Evolutionary conservation across 2,797 vertebrate species (phyloP), one percentile per base, ranked within the genome.

Genomic region (Tokudaia tokunoshimensis): DNA sequence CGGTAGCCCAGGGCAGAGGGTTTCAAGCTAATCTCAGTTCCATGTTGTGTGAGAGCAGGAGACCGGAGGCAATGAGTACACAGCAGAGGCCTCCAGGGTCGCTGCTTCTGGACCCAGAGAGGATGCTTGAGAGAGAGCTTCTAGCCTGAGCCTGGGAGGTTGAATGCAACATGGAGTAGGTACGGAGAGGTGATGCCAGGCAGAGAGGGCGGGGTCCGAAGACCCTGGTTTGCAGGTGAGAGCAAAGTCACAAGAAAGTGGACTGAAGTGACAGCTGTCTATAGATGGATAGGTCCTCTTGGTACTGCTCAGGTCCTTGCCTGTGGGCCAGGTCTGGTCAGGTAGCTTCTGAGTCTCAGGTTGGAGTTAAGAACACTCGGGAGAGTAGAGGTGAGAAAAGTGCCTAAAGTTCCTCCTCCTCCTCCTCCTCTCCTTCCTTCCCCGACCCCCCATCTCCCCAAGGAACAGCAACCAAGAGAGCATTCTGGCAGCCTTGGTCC

Each of bases 201-300:
- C 14, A 81, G 59, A 50, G 22, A 83, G 61, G 61, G 70, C n/a
- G 24, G 61, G 82, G 85, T 47, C 37, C 20, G 17, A n/a, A 67
- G 61, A 29, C 52, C 12, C 50, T 57, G 85, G 81, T 57, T 88
- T 92, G 20, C n/a, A 90, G 72, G 57, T 83, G 17, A 24, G 61
- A 79, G 20, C 52, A 93, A 84, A 97, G 74, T 57, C 92, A 59
- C 52, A 80, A 55, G 76, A 79, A 92, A 78, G 6, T 1, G 12
- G 70, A 47, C 37, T 19, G 29, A 13, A 11, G 47, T 55, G 34
- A 37, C 26, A 24, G 19, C 14, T 31, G 31, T 37, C 88, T 50
- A 41, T 85, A 37, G 57, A 34, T 11, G n/a, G 57, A 34, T 11
- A 17, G 19, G 70, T 75, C 20, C 79, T 78, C 52, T 86, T 10